phyloP scores from a whole-genome alignment of 2,113 vertebrate species.

The Catharus bicknelli region DNA sequence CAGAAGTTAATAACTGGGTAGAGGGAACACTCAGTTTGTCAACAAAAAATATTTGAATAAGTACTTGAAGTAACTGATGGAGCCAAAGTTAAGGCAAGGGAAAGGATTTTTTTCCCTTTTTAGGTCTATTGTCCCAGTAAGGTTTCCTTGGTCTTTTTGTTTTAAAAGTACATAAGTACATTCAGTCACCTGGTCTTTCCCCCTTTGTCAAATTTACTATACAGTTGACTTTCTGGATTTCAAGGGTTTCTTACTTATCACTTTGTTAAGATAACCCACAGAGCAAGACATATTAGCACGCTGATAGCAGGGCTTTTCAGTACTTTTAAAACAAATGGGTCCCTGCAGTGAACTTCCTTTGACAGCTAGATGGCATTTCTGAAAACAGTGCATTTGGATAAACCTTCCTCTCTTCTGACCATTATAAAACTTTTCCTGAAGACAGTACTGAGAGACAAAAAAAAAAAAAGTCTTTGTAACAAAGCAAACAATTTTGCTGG shows the following conservation, averaged over 20 bases:
- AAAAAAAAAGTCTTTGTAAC: background rate
- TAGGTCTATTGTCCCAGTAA: background rate
- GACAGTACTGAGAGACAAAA: background rate
- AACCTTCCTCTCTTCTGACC: background rate
- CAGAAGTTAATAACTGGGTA: background rate
- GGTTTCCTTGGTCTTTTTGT: background rate
- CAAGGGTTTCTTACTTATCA: background rate
- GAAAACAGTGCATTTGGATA: background rate
- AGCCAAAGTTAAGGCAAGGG: background rate
- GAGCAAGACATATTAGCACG: background rate
- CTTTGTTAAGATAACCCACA: background rate
- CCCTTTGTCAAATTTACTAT: background rate
- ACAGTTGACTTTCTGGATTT: background rate
- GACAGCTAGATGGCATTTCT: constrained; percentile 47
- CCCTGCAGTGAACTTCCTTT: constrained; percentile 32
- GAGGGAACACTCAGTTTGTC: background rate
- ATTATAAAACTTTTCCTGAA: background rate
- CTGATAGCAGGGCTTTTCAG: constrained; percentile 11
- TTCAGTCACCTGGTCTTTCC: background rate
- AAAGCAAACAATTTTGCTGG: background rate
- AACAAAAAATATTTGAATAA: background rate
- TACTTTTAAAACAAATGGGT: constrained; percentile 27
- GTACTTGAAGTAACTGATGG: background rate
- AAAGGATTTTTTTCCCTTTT: background rate
- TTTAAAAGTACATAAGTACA: background rate